Percentiles rank a stretch among this genome's conserved stretches.
These are phyloP conservation scores for Serinus canaria DNA, from an alignment of 2,113 vertebrate species.

Conservation along the genomic window DNA sequence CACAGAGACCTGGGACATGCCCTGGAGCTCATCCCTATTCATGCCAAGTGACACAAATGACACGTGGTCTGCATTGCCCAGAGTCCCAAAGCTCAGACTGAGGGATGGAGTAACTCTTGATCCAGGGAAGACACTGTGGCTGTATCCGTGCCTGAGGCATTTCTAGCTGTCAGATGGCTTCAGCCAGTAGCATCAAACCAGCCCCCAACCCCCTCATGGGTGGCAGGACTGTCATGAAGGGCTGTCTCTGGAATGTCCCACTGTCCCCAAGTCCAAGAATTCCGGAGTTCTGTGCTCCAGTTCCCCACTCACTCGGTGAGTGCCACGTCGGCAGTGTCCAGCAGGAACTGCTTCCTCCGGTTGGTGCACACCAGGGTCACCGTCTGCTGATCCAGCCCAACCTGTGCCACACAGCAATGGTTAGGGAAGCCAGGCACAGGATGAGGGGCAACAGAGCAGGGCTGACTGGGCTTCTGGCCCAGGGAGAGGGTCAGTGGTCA, in stretches of 20 bases:
- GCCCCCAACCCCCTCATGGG: not conserved
- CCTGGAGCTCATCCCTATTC: not conserved
- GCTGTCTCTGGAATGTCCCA: not conserved
- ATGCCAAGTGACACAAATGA: not conserved
- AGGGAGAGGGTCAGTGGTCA: not conserved
- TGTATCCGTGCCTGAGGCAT: not conserved
- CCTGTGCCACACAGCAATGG: constrained; percentile 66
- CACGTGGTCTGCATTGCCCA: rapidly evolving
- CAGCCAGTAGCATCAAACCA: not conserved
- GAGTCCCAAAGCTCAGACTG: not conserved
- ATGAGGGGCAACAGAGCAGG: not conserved
- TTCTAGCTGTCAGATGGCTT: not conserved
- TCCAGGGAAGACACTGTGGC: not conserved
- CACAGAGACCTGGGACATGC: not conserved
- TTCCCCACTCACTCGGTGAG: constrained; percentile 84
- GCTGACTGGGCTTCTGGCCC: not conserved
- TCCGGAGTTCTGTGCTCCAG: rapidly evolving
- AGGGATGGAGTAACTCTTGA: not conserved
- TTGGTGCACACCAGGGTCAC: constrained; percentile 92
- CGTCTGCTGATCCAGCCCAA: constrained; percentile 92
- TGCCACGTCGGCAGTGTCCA: constrained; percentile 87
- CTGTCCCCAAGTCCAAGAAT: not conserved
- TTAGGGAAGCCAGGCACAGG: not conserved
- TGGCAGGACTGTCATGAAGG: not conserved
- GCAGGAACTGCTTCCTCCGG: constrained; percentile 90